phyloP scores from a whole-genome alignment of 2,797 vertebrate genomes.

The Fistularia commersonii region DNA sequence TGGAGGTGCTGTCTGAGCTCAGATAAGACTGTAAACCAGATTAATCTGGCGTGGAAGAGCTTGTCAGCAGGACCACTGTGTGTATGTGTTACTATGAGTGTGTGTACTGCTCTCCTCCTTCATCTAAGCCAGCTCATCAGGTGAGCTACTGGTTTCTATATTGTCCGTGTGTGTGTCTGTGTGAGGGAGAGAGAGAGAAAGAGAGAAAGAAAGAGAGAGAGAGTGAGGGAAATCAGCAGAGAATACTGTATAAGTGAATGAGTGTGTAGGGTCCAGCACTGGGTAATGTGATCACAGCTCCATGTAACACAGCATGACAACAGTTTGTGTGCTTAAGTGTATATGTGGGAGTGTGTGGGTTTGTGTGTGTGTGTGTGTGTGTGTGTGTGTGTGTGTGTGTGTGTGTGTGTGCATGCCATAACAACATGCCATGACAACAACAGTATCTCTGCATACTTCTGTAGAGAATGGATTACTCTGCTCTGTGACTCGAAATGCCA shows the following conservation, averaged over 20 bases:
- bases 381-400: slow-evolving; percentile 38
- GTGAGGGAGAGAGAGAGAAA: not conserved
- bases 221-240: slow-evolving; percentile 91
- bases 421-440: slow-evolving; percentile 61
- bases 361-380: slow-evolving; percentile 46
- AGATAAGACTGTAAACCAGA: slow-evolving; percentile 99
- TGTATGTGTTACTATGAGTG: slow-evolving; percentile 22
- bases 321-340: slow-evolving; percentile 59
- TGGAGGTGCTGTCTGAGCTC: slow-evolving; percentile 90
- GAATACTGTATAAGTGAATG: slow-evolving; percentile 95
- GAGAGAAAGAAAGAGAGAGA: slow-evolving; percentile 9
- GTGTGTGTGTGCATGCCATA: slow-evolving; percentile 40
- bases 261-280: slow-evolving; percentile 93
- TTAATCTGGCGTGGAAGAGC: slow-evolving; percentile 98
- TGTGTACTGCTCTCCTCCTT: slow-evolving; percentile 24
- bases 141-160: slow-evolving; percentile 51
- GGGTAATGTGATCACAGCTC: slow-evolving; percentile 98
- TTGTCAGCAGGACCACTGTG: slow-evolving; percentile 87
- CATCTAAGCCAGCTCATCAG: slow-evolving; percentile 49
- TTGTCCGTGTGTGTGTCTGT: slow-evolving; percentile 20
- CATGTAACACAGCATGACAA: slow-evolving; percentile 98
- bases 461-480: slow-evolving; percentile 95
- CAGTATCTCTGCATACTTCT: slow-evolving; percentile 82
- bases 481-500: slow-evolving; percentile 59
- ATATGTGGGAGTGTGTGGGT: slow-evolving; percentile 33